Conservation (phyloP, 2,797 vertebrate species). For the Enteromius unitaeniatus region DNA sequence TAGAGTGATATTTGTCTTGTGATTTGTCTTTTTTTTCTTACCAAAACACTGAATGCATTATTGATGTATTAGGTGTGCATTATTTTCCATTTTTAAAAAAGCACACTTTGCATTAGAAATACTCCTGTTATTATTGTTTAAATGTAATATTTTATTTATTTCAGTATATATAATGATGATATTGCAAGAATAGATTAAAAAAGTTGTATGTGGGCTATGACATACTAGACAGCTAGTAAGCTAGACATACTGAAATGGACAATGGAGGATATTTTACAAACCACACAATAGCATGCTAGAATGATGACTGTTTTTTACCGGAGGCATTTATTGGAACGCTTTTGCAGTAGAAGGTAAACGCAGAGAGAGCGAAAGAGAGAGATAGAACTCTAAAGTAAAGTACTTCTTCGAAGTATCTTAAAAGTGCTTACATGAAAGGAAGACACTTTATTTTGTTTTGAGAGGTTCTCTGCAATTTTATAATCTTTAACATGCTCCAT, state of each 20-base stretch:
- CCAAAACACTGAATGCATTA: conserved; percentile 5
- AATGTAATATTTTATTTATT: background rate
- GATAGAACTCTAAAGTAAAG: background rate
- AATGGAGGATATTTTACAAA: background rate
- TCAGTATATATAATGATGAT: too few species aligned
- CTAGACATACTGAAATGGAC: background rate
- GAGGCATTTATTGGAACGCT: conserved; percentile 9
- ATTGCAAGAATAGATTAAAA: background rate
- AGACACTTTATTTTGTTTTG: conserved; percentile 40
- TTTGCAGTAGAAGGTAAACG: background rate
- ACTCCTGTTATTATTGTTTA: too few species aligned
- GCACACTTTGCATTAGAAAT: background rate
- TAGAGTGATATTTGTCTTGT: background rate
- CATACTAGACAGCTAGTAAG: background rate
- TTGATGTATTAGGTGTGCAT: background rate
- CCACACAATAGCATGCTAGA: conserved; percentile 11
- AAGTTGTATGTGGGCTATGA: background rate
- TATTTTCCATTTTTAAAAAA: background rate
- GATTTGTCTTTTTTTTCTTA: background rate
- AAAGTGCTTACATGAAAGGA: conserved; percentile 24
- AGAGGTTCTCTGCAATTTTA: conserved; percentile 28
- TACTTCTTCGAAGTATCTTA: conserved; percentile 18
- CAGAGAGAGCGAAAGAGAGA: conserved; percentile 18
- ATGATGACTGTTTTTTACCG: conserved; percentile 27
- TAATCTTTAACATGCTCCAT: conserved; percentile 32